Conservation (phyloP, 1,140 invertebrate species). For the Pentalonia nigronervosa region DNA sequence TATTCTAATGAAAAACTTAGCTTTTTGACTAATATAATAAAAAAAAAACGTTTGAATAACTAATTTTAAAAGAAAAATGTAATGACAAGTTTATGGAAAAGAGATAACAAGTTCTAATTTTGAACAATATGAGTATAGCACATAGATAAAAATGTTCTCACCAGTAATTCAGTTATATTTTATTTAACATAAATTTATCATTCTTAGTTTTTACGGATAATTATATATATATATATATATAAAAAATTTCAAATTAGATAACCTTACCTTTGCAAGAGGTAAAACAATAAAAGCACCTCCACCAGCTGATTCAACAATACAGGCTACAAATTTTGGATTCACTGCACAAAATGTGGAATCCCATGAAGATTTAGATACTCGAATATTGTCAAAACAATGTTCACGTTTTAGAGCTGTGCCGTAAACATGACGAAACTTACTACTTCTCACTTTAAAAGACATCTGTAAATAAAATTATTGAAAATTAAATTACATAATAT, state of each 20-base stretch:
- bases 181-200: neutral
- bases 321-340: conserved; percentile 98
- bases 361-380: conserved; percentile 97
- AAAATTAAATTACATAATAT: neutral
- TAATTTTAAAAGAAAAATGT: neutral
- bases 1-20: neutral
- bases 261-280: conserved; percentile 88
- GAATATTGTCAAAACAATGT: conserved; percentile 98
- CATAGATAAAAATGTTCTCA: too few species aligned
- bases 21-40: neutral
- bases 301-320: conserved; percentile 98
- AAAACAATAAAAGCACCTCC: conserved; percentile 98
- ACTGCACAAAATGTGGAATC: conserved; percentile 98
- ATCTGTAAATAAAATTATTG: conserved; percentile 67
- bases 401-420: conserved; percentile 95
- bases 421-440: conserved; percentile 99
- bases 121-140: neutral
- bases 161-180: neutral
- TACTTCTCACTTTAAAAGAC: conserved; percentile 94
- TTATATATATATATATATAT: neutral
- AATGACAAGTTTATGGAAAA: neutral
- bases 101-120: neutral
- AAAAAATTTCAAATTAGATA: neutral
- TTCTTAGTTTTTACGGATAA: neutral
- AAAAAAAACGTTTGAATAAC: neutral